These are phyloP conservation scores for Myrmophylax atrothorax DNA, from an alignment of 2,113 vertebrate species.

Conservation along the genomic window DNA sequence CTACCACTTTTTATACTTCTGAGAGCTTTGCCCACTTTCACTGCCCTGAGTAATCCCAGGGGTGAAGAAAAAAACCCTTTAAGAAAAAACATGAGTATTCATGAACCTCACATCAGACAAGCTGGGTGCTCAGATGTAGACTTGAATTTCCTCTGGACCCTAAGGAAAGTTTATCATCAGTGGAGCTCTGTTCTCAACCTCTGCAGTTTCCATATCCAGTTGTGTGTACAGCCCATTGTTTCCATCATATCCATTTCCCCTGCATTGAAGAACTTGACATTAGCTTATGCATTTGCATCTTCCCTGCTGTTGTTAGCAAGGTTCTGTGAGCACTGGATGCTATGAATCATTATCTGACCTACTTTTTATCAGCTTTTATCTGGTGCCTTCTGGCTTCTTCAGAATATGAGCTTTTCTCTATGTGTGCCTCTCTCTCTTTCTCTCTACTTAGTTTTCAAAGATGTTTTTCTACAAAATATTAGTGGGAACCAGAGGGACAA, in stretches of 20 bases:
- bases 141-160: neutral
- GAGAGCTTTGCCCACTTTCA: neutral
- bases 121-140: neutral
- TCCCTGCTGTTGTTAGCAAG: constrained; percentile 11
- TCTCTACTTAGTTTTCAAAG: constrained; percentile 30
- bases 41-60: neutral
- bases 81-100: neutral
- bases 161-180: neutral
- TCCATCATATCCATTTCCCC: neutral
- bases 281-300: constrained; percentile 9
- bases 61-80: accelerated
- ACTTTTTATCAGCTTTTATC: constrained; percentile 63
- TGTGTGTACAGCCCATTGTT: neutral
- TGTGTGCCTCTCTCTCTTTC: neutral
- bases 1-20: neutral
- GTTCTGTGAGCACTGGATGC: neutral
- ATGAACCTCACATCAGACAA: neutral
- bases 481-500: neutral
- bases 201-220: neutral
- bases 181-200: neutral
- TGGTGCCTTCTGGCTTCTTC: constrained; percentile 50
- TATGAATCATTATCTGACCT: constrained; percentile 63
- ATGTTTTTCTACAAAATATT: constrained; percentile 18
- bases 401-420: neutral
- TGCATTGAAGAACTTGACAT: neutral